Evolutionary conservation across 1,140 invertebrate genomes (phyloP).

Genomic region (Delia radicum): DNA sequence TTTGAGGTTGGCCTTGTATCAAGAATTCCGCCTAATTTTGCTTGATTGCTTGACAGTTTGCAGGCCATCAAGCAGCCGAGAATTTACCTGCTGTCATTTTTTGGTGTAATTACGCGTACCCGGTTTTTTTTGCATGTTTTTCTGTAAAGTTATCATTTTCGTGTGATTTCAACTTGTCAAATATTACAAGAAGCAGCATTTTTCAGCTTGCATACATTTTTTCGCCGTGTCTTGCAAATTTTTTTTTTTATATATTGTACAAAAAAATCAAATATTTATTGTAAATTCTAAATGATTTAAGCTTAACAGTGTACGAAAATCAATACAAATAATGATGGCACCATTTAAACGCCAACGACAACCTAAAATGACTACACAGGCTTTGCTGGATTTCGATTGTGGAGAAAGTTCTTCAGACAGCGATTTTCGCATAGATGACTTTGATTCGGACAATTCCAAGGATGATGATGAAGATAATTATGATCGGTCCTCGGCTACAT

Average conservation of each 20-base stretch:
- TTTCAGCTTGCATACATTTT: conserved; percentile 16
- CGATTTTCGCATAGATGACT: conserved; percentile 90
- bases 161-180: background rate
- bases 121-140: background rate
- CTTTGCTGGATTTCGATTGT: conserved; percentile 62
- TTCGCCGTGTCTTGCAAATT: conserved; percentile 17
- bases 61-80: too few species aligned
- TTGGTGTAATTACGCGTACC: background rate
- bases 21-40: too few species aligned
- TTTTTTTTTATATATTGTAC: conserved; percentile 14
- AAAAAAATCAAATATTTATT: conserved; percentile 15
- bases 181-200: conserved; percentile 6
- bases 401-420: conserved; percentile 94
- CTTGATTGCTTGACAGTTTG: too few species aligned
- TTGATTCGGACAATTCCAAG: conserved; percentile 68
- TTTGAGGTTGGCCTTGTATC: too few species aligned
- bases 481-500: conserved; percentile 53
- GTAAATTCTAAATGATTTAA: conserved; percentile 21
- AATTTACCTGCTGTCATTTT: background rate
- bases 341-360: conserved; percentile 47
- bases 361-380: conserved; percentile 51
- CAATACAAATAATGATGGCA: conserved; percentile 36
- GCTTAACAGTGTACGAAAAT: background rate
- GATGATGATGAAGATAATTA: conserved; percentile 54
- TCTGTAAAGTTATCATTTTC: background rate